phyloP scores from a whole-genome alignment of 2,113 vertebrate genomes.

The Zonotrichia leucophrys region DNA sequence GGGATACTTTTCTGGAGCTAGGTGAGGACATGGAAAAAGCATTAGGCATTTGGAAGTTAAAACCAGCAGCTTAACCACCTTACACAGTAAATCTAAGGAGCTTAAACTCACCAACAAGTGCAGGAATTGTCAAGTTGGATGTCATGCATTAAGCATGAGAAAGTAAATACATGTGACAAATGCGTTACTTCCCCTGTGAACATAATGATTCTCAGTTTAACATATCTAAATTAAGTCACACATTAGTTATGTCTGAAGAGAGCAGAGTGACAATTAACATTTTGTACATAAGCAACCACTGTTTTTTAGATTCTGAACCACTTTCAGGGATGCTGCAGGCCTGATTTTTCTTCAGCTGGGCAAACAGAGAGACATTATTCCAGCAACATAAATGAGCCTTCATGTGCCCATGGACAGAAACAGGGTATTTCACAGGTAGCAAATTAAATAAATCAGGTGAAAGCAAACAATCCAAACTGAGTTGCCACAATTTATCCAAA shows the following conservation, averaged over 20 bases:
- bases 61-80: slow-evolving; percentile 2
- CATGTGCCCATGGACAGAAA: background rate
- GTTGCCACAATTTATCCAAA: background rate
- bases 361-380: background rate
- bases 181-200: background rate
- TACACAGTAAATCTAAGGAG: background rate
- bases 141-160: background rate
- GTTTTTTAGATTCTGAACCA: background rate
- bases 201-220: background rate
- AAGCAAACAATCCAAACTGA: background rate
- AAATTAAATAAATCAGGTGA: background rate
- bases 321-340: background rate
- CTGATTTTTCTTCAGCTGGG: background rate
- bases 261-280: slow-evolving; percentile 1
- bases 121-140: background rate
- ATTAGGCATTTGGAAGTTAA: background rate
- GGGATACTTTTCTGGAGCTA: background rate
- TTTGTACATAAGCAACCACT: background rate
- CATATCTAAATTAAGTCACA: background rate
- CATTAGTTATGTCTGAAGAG: slow-evolving; percentile 27
- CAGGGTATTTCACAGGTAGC: background rate
- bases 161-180: slow-evolving; percentile 17
- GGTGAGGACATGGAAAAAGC: background rate
- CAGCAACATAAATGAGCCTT: background rate
- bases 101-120: slow-evolving; percentile 5